Percentiles rank a stretch among this genome's conserved stretches.
These are phyloP conservation scores for Hemicrepidius hirtus DNA, from an alignment of 2,888 invertebrate genomes.

Conservation along the genomic window DNA sequence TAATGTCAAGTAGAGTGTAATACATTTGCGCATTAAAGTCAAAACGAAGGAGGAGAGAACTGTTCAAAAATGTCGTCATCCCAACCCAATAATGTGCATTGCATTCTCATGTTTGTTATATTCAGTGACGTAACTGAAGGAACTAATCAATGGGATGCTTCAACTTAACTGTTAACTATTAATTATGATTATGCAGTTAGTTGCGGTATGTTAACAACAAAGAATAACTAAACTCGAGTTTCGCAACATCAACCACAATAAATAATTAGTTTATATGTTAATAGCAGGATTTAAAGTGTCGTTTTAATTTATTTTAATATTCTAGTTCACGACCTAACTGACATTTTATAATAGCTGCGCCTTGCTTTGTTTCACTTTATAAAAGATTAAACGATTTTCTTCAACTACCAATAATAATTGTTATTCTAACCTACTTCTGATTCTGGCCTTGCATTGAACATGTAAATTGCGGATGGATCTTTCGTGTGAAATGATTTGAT, in stretches of 20 bases:
- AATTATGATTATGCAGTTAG: background rate
- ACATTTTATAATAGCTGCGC: conserved; percentile 14
- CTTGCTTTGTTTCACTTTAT: conserved; percentile 6
- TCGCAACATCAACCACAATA: background rate
- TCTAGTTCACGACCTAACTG: background rate
- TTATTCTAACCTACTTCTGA: conserved; percentile 40
- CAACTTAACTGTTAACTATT: conserved; percentile 6
- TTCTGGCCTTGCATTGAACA: conserved; percentile 30
- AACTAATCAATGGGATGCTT: conserved; percentile 10
- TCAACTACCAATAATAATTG: conserved; percentile 34
- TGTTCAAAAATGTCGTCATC: background rate
- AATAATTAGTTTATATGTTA: background rate
- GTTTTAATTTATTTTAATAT: background rate
- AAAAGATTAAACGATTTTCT: conserved; percentile 2
- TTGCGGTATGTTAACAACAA: background rate
- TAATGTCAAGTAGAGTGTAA: conserved; percentile 13
- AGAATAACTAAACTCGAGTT: background rate
- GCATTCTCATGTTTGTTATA: background rate
- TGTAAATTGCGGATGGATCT: conserved; percentile 34
- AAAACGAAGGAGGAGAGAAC: background rate
- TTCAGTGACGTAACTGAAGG: background rate
- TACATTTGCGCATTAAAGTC: conserved; percentile 11
- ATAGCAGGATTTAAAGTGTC: background rate
- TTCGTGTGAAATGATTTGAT: conserved; percentile 39
- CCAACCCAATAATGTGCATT: background rate